phyloP scores from a whole-genome alignment of 2,797 vertebrate species.

The Sebastes glaucus region DNA sequence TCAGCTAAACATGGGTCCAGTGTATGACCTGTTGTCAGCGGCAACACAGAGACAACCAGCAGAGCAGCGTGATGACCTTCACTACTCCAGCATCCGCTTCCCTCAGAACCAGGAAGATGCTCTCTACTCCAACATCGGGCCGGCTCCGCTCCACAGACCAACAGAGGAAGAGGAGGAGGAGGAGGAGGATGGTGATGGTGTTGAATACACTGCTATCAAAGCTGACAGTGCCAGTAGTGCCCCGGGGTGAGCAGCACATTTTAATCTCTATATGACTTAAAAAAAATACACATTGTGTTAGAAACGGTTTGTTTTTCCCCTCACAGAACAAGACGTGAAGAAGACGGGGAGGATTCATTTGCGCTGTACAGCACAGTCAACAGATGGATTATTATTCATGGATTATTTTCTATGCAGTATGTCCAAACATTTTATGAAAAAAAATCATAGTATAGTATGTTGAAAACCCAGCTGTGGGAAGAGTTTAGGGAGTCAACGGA shows the following conservation, averaged over 20 bases:
- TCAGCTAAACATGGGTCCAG: background rate
- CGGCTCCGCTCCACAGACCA: background rate
- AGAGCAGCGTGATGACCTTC: background rate
- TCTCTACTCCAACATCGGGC: slow-evolving; percentile 21
- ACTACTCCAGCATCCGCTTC: slow-evolving; percentile 33
- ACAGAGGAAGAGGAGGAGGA: background rate
- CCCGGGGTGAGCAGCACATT: background rate
- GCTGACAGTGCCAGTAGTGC: background rate
- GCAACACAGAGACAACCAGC: background rate
- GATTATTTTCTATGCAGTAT: no score
- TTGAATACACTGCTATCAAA: background rate
- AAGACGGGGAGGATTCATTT: background rate
- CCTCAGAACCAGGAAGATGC: background rate
- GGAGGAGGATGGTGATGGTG: background rate
- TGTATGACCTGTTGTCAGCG: background rate
- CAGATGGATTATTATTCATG: background rate
- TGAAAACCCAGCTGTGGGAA: no score
- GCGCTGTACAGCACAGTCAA: slow-evolving; percentile 13
- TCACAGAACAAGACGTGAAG: background rate
- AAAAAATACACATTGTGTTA: background rate
- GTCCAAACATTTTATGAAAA: no score
- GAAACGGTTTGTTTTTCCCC: background rate
- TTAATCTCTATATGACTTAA: accelerated
- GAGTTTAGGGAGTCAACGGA: no score
- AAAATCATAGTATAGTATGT: no score